Base-by-base conservation (phyloP, 2,888 invertebrate genomes). In the Choreutis nemorana region DNA sequence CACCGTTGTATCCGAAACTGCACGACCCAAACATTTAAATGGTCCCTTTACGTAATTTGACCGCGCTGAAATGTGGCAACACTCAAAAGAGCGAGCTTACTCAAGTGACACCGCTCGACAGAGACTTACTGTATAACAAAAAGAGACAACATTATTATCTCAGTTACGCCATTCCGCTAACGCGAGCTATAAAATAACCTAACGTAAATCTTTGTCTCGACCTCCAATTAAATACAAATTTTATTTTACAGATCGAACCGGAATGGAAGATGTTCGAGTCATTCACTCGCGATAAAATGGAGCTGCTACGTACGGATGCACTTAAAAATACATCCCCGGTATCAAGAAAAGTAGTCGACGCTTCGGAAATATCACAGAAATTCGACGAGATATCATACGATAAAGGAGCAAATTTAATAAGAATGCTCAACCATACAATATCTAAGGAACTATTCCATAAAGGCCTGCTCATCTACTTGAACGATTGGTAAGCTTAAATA, bases 391-490 rank as follows among this genome's bases (percentile, higher is more conserved):
- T 82, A 26, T 79, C 81, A 0, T 83, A 83, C 48, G 60, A 63
- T 3, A 84, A 84, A 46, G 83, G 83, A 23, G 84, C 83, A 4
- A 81, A 80, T 34, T 54, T 86, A 4, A 70, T 85, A 21, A 49
- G 83, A 16, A 85, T 85, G 85, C 55, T 85, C 30, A 83, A 84
- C 48, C 72, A 81, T 33, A 82, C 82, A 0, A 55, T 85, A 11
- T 66, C 80, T 0, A 67, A 75, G 31, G 55, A 66, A 1, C 46
- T 81, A 33, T 85, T 85, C 49, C 66, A 67, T 37, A 64, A 72
- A 28, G 84, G 83, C 10, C 42, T 84, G 27, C 57, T 72, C 7
- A 55, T 67, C 23, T 84, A 82, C 52, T 57, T 85, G 41, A 73
- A 81, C 32, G 63, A 73, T 33, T 83, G 81, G 84, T 84, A 42